phyloP scores from a whole-genome alignment of 35 echinoderm and acorn worm genomes.

The Nesometra sesokonis region DNA sequence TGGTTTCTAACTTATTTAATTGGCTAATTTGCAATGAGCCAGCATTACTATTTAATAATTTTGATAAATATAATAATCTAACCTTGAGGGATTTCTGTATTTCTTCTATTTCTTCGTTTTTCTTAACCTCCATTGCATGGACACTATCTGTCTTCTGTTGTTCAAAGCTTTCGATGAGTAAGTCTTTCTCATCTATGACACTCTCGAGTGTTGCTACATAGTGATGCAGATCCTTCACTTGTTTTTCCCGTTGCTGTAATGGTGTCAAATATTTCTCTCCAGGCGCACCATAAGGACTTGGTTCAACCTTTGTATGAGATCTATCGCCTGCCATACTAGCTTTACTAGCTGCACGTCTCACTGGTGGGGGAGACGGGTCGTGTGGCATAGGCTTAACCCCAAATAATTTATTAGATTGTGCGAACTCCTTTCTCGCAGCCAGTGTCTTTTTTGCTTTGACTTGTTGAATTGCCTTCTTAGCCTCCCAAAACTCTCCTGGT shows the following conservation, averaged over 20 bases:
- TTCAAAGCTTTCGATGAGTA: conserved; percentile 12
- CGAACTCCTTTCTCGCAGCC: conserved; percentile 2
- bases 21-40: too few species aligned
- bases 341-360: background rate
- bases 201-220: conserved; percentile 13
- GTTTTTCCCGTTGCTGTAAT: conserved; percentile 41
- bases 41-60: too few species aligned
- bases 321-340: background rate
- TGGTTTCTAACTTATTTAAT: too few species aligned
- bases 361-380: background rate
- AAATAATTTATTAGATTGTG: background rate
- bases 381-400: background rate
- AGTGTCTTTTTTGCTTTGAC: background rate
- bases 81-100: conserved; percentile 18
- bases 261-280: conserved; percentile 43
- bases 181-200: background rate
- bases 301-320: background rate
- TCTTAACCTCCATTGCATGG: background rate
- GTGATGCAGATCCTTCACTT: conserved; percentile 1
- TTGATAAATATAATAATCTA: background rate
- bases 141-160: conserved; percentile 15
- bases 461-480: background rate
- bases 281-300: background rate
- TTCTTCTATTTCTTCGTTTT: conserved; percentile 20
- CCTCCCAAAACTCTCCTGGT: conserved; percentile 2